Percentiles rank a stretch among this genome's conserved stretches.
phyloP scores from a whole-genome alignment of 2,113 vertebrate species.

The Rhinolophus sinicus region DNA sequence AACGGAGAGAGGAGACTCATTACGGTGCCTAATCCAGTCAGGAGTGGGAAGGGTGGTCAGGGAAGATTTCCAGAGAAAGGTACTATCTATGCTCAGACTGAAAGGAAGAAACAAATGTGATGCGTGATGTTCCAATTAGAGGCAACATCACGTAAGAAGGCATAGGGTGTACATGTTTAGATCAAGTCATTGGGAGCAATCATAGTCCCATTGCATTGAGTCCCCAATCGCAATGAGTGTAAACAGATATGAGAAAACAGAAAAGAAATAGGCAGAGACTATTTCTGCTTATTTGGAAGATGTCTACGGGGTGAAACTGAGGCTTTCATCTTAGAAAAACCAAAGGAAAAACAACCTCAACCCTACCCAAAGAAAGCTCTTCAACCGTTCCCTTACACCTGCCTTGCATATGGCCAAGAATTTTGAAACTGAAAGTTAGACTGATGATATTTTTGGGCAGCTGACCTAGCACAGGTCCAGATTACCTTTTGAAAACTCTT shows the following conservation, averaged over 20 bases:
- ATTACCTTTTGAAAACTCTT: neutral
- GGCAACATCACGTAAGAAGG: neutral
- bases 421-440: neutral
- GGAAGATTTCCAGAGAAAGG: neutral
- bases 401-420: neutral
- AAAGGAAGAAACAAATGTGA: neutral
- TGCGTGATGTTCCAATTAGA: rapidly evolving
- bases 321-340: neutral
- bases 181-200: neutral
- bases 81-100: neutral
- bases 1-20: neutral
- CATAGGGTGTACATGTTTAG: neutral
- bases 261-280: neutral
- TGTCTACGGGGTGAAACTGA: neutral
- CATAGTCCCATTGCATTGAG: too few species aligned
- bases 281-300: neutral
- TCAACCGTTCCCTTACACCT: neutral
- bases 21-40: neutral
- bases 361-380: neutral
- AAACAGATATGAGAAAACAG: neutral
- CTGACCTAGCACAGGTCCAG: neutral
- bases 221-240: too few species aligned
- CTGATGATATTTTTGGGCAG: neutral
- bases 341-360: neutral
- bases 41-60: neutral